Base-by-base conservation (phyloP, 2,797 vertebrate genomes). In the Phrynocephalus forsythii region DNA sequence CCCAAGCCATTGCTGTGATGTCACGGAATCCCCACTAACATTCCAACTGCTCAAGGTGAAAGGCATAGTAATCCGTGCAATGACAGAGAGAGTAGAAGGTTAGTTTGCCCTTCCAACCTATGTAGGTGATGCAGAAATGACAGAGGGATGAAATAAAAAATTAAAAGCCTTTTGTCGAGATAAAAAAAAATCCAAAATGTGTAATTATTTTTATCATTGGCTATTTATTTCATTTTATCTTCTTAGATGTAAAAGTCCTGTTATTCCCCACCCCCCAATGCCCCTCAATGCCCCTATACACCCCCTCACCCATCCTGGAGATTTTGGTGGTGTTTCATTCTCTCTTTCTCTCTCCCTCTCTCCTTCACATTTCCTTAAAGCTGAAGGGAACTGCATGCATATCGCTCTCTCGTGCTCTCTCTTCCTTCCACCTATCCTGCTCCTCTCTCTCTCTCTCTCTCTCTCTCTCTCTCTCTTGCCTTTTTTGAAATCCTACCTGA, bases 401-500 rank as follows among this genome's bases (percentile, higher is more conserved):
- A 22, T 26, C 22, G 24, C 78, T 33, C 52, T 33, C 78, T 22
- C 69, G 1, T 11, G 9, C 52, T 56, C 52, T 56, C 52, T 56
- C 50, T 52, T 11, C 11, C 60, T 33, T 7, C 63, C 28, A 8
- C 30, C 16, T 38, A 38, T 38, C 30, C 11, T n/a, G 52, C 60
- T 11, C 78, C 52, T 20, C 50, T 28, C 3, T 69, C 9, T 11
- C 13, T 20, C 4, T 1, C 18, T 4, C 60, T 15, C 4, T 5
- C 18, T 4, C 60, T 15, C 2, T 63, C 15, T 18, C 15, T 63
- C 60, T 15, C 5, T 18, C n/a, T 82, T 71, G 63, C 68, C 50
- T 71, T 63, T 60, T 71, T 63, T 60, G n/a, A 69, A 80, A 63
- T 26, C 22, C 90, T 89, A 97, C 97, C 98, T 99, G 99, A 26